Base-by-base conservation (phyloP, 64 coral and sea anemone species). In the Trachythela sp. region DNA sequence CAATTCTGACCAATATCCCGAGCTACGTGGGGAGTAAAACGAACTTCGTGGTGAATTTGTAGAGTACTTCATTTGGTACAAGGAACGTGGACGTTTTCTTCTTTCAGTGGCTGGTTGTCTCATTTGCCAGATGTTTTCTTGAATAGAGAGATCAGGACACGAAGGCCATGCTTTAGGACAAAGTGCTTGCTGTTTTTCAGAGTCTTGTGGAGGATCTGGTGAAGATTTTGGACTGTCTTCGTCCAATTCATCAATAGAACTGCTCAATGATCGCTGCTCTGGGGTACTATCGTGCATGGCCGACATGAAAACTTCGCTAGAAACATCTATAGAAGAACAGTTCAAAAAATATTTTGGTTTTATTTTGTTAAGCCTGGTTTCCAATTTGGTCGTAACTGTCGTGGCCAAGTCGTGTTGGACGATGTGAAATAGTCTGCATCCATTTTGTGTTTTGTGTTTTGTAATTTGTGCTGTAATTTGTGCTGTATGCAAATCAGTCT, bases 61-160 rank as follows among this genome's bases (percentile, higher is more conserved):
- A 18, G 75, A 80, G 37, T 34, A 80, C 33, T 80, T 80, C 13
- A 80, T 39, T 80, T 80, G 75, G 75, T 80, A 80, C 75, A 80
- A 36, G 15, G 75, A 80, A 80, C 75, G 31, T 35, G 75, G 75
- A 0, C 75, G 20, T 9, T 80, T 80, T 36, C 75, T 20, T 80
- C 75, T 80, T 37, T 80, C 75, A 38, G 35, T 80, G 2, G 31
- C 37, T 2, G 75, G 75, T 27, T 20, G 56, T 39, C 75, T 80
- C 75, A 80, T 39, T 30, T 80, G 75, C 75, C 75, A 80, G 75
- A 80, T 22, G 35, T 80, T 35, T 80, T 37, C 75, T 80, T 80
- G 75, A 36, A 13, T 35, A 15, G 75, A 80, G 75, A 80, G 75
- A 15, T 80, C 75, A 80, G 75, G 75, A 39, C 75, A 80, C 15